These are phyloP conservation scores for Pipa parva DNA, from an alignment of 2,113 vertebrate species.

Conservation along the genomic window DNA sequence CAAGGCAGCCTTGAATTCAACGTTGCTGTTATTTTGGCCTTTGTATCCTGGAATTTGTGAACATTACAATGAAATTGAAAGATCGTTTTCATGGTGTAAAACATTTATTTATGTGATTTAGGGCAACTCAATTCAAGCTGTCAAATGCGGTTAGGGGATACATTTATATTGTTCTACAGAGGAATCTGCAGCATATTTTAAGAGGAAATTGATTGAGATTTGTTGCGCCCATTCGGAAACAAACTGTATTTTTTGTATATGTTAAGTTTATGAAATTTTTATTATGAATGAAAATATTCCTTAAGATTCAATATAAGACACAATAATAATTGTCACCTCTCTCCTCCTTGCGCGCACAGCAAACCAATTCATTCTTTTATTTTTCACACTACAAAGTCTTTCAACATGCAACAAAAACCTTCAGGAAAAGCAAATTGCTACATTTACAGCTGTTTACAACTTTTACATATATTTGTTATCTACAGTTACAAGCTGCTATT, in stretches of 20 bases:
- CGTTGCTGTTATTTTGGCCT: not conserved
- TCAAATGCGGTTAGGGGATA: not conserved
- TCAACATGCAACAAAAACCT: too few species aligned
- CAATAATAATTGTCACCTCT: too few species aligned
- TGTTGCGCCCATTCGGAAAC: not conserved
- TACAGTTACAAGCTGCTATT: too few species aligned
- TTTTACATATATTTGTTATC: too few species aligned
- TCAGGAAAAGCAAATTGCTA: too few species aligned
- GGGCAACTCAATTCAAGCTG: not conserved
- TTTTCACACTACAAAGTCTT: too few species aligned
- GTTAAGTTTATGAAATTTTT: not conserved
- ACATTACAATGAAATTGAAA: not conserved
- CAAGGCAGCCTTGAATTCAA: too few species aligned
- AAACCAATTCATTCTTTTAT: too few species aligned
- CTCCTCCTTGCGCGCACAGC: too few species aligned
- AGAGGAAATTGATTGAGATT: not conserved
- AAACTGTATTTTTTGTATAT: not conserved
- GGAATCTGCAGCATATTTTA: not conserved
- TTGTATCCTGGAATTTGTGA: not conserved
- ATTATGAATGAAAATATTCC: too few species aligned
- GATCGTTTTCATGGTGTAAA: not conserved
- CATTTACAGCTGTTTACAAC: too few species aligned
- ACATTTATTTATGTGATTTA: slow-evolving; percentile 2
- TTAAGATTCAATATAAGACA: too few species aligned
- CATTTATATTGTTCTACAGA: not conserved